Base-by-base conservation (phyloP, 2,797 vertebrate genomes). In the Manis pentadactyla region DNA sequence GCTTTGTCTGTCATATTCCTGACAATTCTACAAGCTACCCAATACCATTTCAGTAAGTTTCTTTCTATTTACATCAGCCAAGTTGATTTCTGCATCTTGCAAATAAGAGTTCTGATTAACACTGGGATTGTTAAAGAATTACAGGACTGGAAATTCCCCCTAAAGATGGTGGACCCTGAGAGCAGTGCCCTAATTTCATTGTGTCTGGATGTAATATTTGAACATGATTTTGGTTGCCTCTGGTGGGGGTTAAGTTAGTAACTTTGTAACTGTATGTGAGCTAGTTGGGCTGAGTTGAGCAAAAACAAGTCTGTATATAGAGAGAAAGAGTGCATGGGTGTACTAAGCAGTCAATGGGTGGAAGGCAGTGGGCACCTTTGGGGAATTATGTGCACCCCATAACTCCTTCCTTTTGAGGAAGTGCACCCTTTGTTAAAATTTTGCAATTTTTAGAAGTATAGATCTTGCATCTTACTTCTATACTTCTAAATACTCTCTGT, bases 331-430 rank as follows among this genome's bases (percentile, higher is more conserved):
- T 11, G 46, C 10, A 10, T 46, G 46, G 46, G 46, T 3, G 71
- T 4, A 27, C 18, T 19, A 31, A 34, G 21, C 14, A 37, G 11
- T 88, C 68, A 6, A 21, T 1, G 4, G 12, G 21, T 21, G 7
- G 39, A 0, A 29, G 3, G 34, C 1, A 0, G 0, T 4, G 31
- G 74, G 64, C 15, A n/a, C 15, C 5, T 14, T 25, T 25, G 63
- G n/a, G 61, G 39, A 42, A 12, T 1, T 18, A 27, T 61, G 39
- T 15, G 1, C 51, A 21, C 42, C 18, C 61, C 59, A 5, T 3
- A 31, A 27, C 17, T 15, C 78, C 29, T 1, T 12, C 46, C 19
- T 12, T 19, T 23, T 13, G 61, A 51, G 87, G 46, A 90, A 29
- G 19, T 19, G 29, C 7, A 10, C 15, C 23, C n/a, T 21, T 49